phyloP scores from a whole-genome alignment of 2,888 invertebrate genomes.

The Homarus gammarus region DNA sequence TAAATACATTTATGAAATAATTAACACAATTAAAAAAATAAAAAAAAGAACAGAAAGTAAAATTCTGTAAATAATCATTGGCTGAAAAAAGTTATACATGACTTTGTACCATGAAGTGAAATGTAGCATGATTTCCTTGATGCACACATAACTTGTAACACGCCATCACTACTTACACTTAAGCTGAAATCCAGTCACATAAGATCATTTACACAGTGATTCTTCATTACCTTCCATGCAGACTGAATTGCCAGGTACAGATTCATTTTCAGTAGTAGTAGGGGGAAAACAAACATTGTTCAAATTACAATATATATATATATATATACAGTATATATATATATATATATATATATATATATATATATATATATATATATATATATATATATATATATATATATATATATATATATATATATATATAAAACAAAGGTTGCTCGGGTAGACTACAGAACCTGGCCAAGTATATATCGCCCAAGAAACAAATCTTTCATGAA shows the following conservation, averaged over 20 bases:
- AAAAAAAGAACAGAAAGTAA: slow-evolving; percentile 26
- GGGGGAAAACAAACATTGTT: background rate
- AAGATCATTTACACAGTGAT: background rate
- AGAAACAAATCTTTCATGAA: too few species aligned
- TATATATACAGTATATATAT: too few species aligned
- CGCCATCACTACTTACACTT: slow-evolving; percentile 3
- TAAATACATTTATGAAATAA: slow-evolving; percentile 36
- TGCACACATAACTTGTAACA: slow-evolving; percentile 34
- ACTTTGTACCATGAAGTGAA: slow-evolving; percentile 63
- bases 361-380: too few species aligned
- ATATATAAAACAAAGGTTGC: too few species aligned
- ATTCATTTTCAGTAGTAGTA: background rate
- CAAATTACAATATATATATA: too few species aligned
- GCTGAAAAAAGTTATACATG: slow-evolving; percentile 39
- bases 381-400: too few species aligned
- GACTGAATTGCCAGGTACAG: slow-evolving; percentile 28
- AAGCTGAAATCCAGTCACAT: slow-evolving; percentile 26
- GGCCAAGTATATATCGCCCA: too few species aligned
- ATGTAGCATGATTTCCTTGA: slow-evolving; percentile 26
- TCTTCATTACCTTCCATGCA: slow-evolving; percentile 55
- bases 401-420: too few species aligned
- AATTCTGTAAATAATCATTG: slow-evolving; percentile 42
- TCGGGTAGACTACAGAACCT: too few species aligned
- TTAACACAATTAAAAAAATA: slow-evolving; percentile 16
- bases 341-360: too few species aligned